Evolutionary conservation across 2,113 vertebrate genomes (phyloP).

Genomic region (Labrus mixtus): DNA sequence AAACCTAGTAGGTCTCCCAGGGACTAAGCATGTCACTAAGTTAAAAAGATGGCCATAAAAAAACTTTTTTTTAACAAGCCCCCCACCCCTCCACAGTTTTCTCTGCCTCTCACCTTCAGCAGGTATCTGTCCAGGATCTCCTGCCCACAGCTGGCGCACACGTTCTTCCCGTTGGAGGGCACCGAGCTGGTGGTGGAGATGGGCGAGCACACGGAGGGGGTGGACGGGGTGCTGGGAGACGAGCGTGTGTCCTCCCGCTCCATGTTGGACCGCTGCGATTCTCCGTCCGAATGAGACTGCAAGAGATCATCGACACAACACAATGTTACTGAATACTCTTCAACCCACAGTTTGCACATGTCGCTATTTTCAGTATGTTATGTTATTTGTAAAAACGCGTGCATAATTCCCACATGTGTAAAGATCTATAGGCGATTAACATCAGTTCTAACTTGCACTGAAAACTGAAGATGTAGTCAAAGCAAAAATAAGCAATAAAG

Average conservation of each 20-base stretch:
- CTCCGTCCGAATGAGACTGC: conserved; percentile 93
- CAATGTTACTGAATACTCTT: neutral
- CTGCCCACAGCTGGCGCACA: conserved; percentile 96
- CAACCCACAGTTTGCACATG: neutral
- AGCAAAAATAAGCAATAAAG: conserved; percentile 21
- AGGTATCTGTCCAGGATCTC: conserved; percentile 97
- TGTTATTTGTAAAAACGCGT: neutral
- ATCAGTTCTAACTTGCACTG: neutral
- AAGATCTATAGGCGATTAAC: neutral
- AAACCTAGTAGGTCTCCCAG: too few relatives aligned
- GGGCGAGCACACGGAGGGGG: conserved; percentile 94
- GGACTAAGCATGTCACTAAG: too few relatives aligned
- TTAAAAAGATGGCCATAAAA: too few relatives aligned
- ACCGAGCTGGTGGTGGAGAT: conserved; percentile 90
- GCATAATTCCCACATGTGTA: neutral
- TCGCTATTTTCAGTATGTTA: conserved; percentile 35
- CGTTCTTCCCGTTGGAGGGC: conserved; percentile 91
- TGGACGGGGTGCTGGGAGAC: conserved; percentile 93
- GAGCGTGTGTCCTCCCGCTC: conserved; percentile 95
- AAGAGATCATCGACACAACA: conserved; percentile 41
- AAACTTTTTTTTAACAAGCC: too few relatives aligned
- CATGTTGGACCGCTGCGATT: conserved; percentile 89
- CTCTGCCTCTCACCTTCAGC: conserved; percentile 88
- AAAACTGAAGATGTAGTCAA: neutral
- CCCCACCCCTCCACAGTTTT: too few relatives aligned